Evolutionary conservation across 2,797 vertebrate species (phyloP).

Genomic region (Enteromius treurensis): DNA sequence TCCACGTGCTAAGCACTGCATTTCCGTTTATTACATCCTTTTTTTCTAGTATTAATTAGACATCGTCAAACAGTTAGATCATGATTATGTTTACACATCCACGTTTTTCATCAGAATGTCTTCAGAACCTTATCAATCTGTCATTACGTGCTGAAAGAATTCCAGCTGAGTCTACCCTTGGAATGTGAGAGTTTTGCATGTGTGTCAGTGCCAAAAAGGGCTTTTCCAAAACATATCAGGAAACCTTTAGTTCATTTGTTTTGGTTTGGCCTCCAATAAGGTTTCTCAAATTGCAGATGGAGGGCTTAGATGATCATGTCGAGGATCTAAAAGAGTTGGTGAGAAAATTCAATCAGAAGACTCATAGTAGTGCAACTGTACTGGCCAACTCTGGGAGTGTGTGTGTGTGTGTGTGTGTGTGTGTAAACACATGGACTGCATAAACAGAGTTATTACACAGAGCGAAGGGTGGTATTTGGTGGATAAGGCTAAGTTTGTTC

Average conservation of each 20-base stretch:
- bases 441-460: conserved; percentile 50
- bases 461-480: conserved; percentile 48
- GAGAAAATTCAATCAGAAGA: conserved; percentile 22
- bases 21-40: not conserved
- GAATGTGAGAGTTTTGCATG: not conserved
- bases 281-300: conserved; percentile 1
- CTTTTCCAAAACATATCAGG: conserved; percentile 10
- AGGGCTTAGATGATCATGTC: not conserved
- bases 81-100: not conserved
- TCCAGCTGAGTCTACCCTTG: not conserved
- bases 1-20: not conserved
- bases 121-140: conserved; percentile 2
- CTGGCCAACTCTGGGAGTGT: conserved; percentile 27
- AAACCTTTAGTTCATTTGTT: conserved; percentile 6
- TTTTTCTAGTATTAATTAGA: not conserved
- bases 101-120: not conserved
- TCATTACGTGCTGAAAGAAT: not conserved
- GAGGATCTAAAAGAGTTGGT: conserved; percentile 17
- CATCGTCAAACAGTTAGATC: not conserved
- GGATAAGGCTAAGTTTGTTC: conserved; percentile 61
- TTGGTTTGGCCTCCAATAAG: not conserved
- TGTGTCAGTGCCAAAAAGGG: not conserved
- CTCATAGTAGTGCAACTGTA: conserved; percentile 32
- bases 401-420: conserved; percentile 47
- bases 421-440: conserved; percentile 38